These are phyloP conservation scores for Nomada lathburiana DNA, from an alignment of 2,888 invertebrate genomes.

Conservation along the genomic window DNA sequence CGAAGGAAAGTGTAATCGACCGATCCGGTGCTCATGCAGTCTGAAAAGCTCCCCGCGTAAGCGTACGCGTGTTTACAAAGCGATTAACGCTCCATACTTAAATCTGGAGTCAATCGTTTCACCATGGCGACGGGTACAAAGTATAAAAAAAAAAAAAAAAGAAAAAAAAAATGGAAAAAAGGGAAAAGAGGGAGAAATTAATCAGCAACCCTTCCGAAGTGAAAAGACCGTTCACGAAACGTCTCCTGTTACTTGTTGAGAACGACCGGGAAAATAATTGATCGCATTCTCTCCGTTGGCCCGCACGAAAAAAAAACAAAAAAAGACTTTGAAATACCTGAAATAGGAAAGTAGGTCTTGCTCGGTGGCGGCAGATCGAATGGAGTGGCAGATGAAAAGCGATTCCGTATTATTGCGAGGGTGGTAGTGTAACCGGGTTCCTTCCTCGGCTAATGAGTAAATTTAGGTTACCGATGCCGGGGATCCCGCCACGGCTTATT, in stretches of 20 bases:
- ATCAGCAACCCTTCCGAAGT: no score
- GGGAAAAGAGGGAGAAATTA: no score
- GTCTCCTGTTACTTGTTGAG: no score
- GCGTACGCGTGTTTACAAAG: slow-evolving; percentile 48
- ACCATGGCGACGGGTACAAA: not conserved
- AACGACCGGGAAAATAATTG: not conserved
- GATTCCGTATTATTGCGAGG: slow-evolving; percentile 58
- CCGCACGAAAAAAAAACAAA: not conserved
- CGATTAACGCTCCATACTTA: slow-evolving; percentile 31
- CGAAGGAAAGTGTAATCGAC: slow-evolving; percentile 72
- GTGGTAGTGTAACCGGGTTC: slow-evolving; percentile 44
- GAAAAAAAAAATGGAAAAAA: no score
- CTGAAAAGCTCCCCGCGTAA: slow-evolving; percentile 50
- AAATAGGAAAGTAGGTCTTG: slow-evolving; percentile 56
- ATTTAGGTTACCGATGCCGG: slow-evolving; percentile 60
- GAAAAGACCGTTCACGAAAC: no score
- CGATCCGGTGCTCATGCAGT: slow-evolving; percentile 69
- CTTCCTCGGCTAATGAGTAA: slow-evolving; percentile 62
- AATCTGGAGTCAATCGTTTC: not conserved
- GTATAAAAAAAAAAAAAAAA: not conserved
- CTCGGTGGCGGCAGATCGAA: slow-evolving; percentile 36
- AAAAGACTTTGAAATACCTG: slow-evolving; percentile 33
- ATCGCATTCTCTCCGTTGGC: not conserved
- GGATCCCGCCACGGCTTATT: slow-evolving; percentile 18
- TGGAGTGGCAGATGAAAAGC: slow-evolving; percentile 48